phyloP scores from a whole-genome alignment of 2,888 invertebrate genomes.

The Cordilura impudica region DNA sequence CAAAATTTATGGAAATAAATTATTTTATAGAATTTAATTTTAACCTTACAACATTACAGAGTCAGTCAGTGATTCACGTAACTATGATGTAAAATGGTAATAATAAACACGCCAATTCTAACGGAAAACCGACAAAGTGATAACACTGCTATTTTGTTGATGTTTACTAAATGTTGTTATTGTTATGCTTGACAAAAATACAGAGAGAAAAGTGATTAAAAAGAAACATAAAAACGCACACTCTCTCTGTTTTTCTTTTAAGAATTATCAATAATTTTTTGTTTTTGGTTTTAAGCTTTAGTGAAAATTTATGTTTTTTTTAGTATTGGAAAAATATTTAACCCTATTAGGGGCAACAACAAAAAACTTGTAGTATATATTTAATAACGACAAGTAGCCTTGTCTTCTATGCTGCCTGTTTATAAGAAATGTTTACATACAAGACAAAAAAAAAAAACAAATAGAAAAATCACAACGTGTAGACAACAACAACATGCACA shows the following conservation, averaged over 20 bases:
- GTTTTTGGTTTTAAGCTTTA: not conserved
- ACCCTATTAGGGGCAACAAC: not conserved
- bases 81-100: too few relatives aligned
- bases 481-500: conserved; percentile 31
- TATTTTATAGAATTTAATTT: too few relatives aligned
- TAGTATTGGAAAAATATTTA: not conserved
- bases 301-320: not conserved
- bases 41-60: too few relatives aligned
- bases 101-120: too few relatives aligned
- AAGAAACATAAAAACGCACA: not conserved
- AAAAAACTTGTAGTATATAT: conserved; percentile 27
- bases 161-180: not conserved
- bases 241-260: not conserved
- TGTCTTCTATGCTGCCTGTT: not conserved
- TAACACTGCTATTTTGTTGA: not conserved
- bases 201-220: not conserved
- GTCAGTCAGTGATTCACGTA: too few relatives aligned
- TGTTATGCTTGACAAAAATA: not conserved
- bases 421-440: conserved; percentile 7
- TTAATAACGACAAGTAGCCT: conserved; percentile 8
- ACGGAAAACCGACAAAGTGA: too few relatives aligned
- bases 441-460: not conserved
- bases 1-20: too few relatives aligned
- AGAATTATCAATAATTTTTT: not conserved
- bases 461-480: conserved; percentile 42